These are phyloP conservation scores for Xiphophorus hellerii DNA, from an alignment of 2,113 vertebrate species.

Conservation along the genomic window DNA sequence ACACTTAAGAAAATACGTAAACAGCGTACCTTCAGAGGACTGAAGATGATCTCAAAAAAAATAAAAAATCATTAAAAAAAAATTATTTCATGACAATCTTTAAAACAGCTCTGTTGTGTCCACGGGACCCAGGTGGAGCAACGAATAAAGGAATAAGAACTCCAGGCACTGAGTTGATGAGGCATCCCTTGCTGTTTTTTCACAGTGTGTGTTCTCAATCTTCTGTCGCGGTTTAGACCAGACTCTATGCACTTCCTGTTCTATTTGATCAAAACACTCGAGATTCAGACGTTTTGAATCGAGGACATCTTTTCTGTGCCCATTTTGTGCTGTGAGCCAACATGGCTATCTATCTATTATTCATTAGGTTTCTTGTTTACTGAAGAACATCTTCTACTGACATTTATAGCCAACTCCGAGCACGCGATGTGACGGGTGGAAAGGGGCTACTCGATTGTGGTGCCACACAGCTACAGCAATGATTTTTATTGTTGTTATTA, in stretches of 20 bases:
- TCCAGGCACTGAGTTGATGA: too few species aligned
- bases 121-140: too few species aligned
- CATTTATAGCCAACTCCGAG: neutral
- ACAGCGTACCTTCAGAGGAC: too few species aligned
- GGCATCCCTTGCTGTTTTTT: too few species aligned
- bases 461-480: neutral
- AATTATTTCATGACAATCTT: too few species aligned
- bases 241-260: neutral
- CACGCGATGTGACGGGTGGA: neutral
- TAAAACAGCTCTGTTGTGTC: too few species aligned
- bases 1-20: too few species aligned
- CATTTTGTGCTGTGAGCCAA: neutral
- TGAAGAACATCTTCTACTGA: neutral
- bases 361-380: neutral
- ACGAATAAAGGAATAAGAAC: too few species aligned
- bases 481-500: too few species aligned
- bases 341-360: neutral
- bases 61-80: too few species aligned
- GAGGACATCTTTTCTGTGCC: neutral
- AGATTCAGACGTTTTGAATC: neutral
- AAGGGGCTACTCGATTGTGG: neutral
- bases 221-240: neutral
- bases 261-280: neutral
- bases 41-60: too few species aligned
- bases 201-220: too few species aligned